Percentiles rank a stretch among this genome's conserved stretches.
Evolutionary conservation across 2,113 vertebrate species (phyloP).

Genomic region (Apus apus): DNA sequence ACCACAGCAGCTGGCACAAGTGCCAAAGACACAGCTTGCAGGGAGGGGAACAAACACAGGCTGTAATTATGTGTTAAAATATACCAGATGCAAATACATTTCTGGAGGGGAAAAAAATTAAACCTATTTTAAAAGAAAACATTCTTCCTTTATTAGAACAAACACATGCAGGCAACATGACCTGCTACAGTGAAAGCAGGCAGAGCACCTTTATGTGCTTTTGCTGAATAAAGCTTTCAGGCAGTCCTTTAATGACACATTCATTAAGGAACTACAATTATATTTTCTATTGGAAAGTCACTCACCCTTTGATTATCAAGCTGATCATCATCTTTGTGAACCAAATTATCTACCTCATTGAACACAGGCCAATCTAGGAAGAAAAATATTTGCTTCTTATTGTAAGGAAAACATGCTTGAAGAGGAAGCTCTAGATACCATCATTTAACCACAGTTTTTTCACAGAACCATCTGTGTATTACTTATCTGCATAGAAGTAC

Average conservation of each 20-base stretch:
- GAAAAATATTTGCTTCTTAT: background rate
- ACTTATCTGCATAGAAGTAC: background rate
- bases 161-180: background rate
- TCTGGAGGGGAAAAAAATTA: background rate
- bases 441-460: background rate
- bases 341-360: slow-evolving; percentile 80
- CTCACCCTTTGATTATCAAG: slow-evolving; percentile 87
- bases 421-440: background rate
- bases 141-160: background rate
- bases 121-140: background rate
- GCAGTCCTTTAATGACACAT: background rate
- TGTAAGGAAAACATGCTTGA: background rate
- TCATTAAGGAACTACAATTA: background rate
- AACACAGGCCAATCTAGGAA: slow-evolving; percentile 84
- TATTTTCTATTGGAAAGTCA: background rate
- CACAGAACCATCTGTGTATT: background rate
- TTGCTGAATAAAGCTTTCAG: background rate
- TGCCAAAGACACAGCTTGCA: background rate
- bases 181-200: background rate
- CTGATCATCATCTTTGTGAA: slow-evolving; percentile 72
- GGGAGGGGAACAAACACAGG: background rate
- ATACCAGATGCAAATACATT: background rate
- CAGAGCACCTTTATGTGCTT: background rate
- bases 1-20: background rate
- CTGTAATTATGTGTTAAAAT: background rate